A percentile compares a stretch with the other conserved stretches of the same genome.
phyloP scores from a whole-genome alignment of 2,113 vertebrate genomes.

The Lepisosteus oculatus region DNA sequence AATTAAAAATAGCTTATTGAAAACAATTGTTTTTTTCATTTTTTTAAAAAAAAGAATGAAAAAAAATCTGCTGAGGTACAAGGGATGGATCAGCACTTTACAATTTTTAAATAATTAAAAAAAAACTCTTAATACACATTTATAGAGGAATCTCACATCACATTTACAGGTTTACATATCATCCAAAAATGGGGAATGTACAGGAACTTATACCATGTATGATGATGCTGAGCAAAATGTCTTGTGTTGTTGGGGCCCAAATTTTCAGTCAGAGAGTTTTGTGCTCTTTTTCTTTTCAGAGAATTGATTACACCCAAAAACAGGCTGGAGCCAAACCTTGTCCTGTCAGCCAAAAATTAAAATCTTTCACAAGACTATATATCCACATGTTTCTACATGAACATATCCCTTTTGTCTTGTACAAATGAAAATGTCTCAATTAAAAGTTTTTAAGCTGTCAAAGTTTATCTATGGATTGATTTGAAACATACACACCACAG shows the following conservation, averaged over 20 bases:
- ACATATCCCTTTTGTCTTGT: too few species aligned
- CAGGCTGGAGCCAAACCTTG: background rate
- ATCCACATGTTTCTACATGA: background rate
- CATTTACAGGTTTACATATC: conserved; percentile 79
- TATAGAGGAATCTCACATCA: conserved; percentile 91
- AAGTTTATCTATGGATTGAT: too few species aligned
- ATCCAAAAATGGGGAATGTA: conserved; percentile 73
- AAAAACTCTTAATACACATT: conserved; percentile 88
- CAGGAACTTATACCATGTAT: conserved; percentile 60
- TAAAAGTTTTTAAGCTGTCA: too few species aligned
- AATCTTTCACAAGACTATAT: background rate
- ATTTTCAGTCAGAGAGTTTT: background rate
- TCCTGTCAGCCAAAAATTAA: conserved; percentile 2
- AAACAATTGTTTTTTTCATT: conserved; percentile 59
- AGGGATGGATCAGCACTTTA: conserved; percentile 82
- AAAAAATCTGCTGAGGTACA: conserved; percentile 72
- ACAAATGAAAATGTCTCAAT: too few species aligned
- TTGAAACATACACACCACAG: too few species aligned
- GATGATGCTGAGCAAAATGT: conserved; percentile 36
- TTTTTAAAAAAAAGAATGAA: conserved; percentile 43
- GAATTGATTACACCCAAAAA: background rate
- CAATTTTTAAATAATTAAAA: conserved; percentile 88
- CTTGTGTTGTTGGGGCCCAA: conserved; percentile 21
- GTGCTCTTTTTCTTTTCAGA: conserved; percentile 9
- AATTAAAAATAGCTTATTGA: conserved; percentile 91